Conservation (phyloP, 2,888 invertebrate species). For the Heliconius ismenius region DNA sequence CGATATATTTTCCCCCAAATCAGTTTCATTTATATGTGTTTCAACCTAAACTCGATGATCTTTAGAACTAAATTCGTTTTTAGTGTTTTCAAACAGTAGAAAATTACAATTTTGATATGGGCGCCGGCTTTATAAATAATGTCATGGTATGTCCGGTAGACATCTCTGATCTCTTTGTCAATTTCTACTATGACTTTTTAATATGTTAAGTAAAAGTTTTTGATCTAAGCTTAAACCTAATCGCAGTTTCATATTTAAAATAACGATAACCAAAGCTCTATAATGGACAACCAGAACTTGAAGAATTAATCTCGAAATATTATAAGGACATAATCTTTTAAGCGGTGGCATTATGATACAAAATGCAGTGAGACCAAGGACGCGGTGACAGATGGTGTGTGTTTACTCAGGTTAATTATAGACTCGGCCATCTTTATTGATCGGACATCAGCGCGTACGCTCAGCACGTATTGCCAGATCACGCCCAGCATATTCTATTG, state of each 20-base stretch:
- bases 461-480: slow-evolving; percentile 56
- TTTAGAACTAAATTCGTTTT: slow-evolving; percentile 61
- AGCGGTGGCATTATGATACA: slow-evolving; percentile 44
- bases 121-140: slow-evolving; percentile 73
- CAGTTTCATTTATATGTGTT: slow-evolving; percentile 47
- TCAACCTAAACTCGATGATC: slow-evolving; percentile 57
- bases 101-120: slow-evolving; percentile 72
- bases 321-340: slow-evolving; percentile 43
- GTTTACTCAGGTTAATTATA: slow-evolving; percentile 58
- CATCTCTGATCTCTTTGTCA: slow-evolving; percentile 70
- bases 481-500: slow-evolving; percentile 70
- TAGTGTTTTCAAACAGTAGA: slow-evolving; percentile 48
- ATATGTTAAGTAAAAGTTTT: slow-evolving; percentile 58
- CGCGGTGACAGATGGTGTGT: slow-evolving; percentile 56
- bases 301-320: slow-evolving; percentile 45
- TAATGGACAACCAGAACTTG: slow-evolving; percentile 52
- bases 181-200: slow-evolving; percentile 53
- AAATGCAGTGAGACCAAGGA: slow-evolving; percentile 53
- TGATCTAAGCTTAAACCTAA: slow-evolving; percentile 60
- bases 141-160: slow-evolving; percentile 75
- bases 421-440: slow-evolving; percentile 62
- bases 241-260: slow-evolving; percentile 56
- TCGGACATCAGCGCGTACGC: slow-evolving; percentile 61
- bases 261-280: slow-evolving; percentile 60
- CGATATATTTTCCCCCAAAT: slow-evolving; percentile 59